Percentiles rank a stretch among this genome's conserved stretches.
Evolutionary conservation across 2,888 invertebrate species (phyloP).

Genomic region (Drosophila rellima): DNA sequence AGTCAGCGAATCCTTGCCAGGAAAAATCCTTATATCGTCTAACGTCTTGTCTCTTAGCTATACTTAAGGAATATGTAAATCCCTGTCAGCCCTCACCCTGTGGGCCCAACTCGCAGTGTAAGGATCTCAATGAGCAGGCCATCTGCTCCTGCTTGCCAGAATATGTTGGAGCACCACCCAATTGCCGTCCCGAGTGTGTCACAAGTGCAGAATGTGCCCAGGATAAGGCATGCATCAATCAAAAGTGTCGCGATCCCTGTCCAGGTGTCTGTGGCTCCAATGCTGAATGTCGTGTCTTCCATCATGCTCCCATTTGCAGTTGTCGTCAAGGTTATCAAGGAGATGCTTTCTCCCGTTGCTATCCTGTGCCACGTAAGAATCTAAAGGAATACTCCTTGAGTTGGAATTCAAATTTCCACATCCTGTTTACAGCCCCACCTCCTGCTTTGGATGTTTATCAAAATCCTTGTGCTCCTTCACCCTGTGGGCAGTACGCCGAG

Average conservation of each 20-base stretch:
- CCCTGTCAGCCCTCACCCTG: conserved; percentile 89
- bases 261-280: conserved; percentile 88
- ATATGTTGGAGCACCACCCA: conserved; percentile 89
- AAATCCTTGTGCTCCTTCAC: conserved; percentile 91
- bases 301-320: conserved; percentile 92
- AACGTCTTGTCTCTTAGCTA: conserved; percentile 57
- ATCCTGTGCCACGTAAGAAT: conserved; percentile 85
- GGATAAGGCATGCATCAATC: conserved; percentile 88
- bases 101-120: conserved; percentile 89
- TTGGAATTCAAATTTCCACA: not conserved
- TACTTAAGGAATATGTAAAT: conserved; percentile 85
- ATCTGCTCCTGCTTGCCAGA: conserved; percentile 88
- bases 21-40: conserved; percentile 1
- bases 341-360: conserved; percentile 90
- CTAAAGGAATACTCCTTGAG: not conserved
- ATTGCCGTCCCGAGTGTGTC: conserved; percentile 90
- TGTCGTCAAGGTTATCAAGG: conserved; percentile 90
- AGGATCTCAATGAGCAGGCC: conserved; percentile 87
- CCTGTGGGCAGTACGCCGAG: conserved; percentile 90
- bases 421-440: conserved; percentile 48
- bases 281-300: conserved; percentile 90
- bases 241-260: conserved; percentile 89
- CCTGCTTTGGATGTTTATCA: conserved; percentile 81
- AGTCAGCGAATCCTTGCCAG: conserved; percentile 78
- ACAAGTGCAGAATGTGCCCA: conserved; percentile 88